phyloP scores from a whole-genome alignment of 1,140 invertebrate genomes.

The Calliopsis andreniformis region DNA sequence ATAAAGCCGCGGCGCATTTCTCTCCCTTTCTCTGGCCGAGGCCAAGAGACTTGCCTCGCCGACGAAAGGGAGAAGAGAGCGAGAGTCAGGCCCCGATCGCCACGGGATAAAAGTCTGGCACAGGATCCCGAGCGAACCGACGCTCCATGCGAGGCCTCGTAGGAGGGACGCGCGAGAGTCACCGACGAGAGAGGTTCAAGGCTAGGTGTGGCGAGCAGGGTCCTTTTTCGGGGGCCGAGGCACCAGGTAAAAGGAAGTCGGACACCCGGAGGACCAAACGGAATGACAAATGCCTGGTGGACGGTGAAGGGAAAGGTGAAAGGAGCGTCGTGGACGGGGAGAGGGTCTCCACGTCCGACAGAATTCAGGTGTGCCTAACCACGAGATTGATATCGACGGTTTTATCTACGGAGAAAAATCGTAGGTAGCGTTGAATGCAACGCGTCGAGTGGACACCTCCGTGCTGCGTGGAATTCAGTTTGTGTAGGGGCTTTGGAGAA shows the following conservation, averaged over 20 bases:
- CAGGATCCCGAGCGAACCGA: background rate
- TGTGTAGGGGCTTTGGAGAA: no score
- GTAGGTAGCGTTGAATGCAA: slow-evolving; percentile 9
- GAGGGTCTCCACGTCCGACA: slow-evolving; percentile 24
- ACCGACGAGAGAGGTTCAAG: slow-evolving; percentile 57
- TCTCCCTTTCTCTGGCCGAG: slow-evolving; percentile 10
- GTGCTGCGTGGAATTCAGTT: slow-evolving; percentile 1
- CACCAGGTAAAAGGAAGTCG: slow-evolving; percentile 77
- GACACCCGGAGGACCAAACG: slow-evolving; percentile 67
- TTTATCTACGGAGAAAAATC: slow-evolving; percentile 33
- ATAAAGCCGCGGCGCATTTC: slow-evolving; percentile 25
- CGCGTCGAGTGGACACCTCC: background rate
- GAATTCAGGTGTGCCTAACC: slow-evolving; percentile 53
- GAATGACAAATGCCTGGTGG: slow-evolving; percentile 76
- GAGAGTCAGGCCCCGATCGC: background rate
- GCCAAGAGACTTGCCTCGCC: background rate
- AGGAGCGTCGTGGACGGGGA: slow-evolving; percentile 28
- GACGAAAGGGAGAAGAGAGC: slow-evolving; percentile 3
- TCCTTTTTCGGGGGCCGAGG: slow-evolving; percentile 66
- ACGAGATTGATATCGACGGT: slow-evolving; percentile 50
- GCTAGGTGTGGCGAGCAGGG: slow-evolving; percentile 65
- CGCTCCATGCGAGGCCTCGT: background rate
- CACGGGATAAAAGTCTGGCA: slow-evolving; percentile 22
- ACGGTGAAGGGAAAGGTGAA: slow-evolving; percentile 72
- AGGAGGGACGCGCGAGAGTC: background rate